Percentiles rank a stretch among this genome's conserved stretches.
These are phyloP conservation scores for Sylvia borin DNA, from an alignment of 2,797 vertebrate genomes.

Conservation along the genomic window DNA sequence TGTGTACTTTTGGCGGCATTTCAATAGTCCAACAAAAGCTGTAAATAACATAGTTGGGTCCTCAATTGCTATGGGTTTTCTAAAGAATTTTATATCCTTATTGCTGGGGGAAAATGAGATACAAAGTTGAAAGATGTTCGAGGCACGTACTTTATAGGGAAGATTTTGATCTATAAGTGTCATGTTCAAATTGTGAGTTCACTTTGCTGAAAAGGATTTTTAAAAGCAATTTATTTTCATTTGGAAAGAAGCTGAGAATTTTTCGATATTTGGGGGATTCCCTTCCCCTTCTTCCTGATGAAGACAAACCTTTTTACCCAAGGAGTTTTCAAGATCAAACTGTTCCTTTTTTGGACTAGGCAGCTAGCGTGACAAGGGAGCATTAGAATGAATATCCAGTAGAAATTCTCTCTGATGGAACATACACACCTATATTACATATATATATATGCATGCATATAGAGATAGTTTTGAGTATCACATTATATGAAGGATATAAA, in stretches of 20 bases:
- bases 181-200: not conserved
- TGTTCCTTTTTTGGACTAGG: not conserved
- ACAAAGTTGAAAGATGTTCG: not conserved
- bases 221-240: not conserved
- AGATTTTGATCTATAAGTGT: not conserved
- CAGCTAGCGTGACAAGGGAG: not conserved
- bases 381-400: not conserved
- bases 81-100: not conserved
- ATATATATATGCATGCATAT: rapidly evolving
- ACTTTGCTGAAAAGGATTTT: not conserved
- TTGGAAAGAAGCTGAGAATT: not conserved
- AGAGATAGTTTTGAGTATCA: not conserved
- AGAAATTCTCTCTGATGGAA: not conserved
- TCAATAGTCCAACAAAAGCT: not conserved
- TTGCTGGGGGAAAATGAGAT: not conserved
- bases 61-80: not conserved
- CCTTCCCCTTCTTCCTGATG: not conserved
- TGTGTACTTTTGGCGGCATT: not conserved
- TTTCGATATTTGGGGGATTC: not conserved
- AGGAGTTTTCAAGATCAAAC: not conserved
- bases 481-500: not conserved
- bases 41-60: not conserved
- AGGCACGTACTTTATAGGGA: not conserved
- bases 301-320: not conserved
- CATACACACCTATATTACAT: not conserved